A percentile compares a stretch with the other conserved stretches of the same genome.
phyloP scores from a whole-genome alignment of 2,113 vertebrate species.

The Galbula dea region DNA sequence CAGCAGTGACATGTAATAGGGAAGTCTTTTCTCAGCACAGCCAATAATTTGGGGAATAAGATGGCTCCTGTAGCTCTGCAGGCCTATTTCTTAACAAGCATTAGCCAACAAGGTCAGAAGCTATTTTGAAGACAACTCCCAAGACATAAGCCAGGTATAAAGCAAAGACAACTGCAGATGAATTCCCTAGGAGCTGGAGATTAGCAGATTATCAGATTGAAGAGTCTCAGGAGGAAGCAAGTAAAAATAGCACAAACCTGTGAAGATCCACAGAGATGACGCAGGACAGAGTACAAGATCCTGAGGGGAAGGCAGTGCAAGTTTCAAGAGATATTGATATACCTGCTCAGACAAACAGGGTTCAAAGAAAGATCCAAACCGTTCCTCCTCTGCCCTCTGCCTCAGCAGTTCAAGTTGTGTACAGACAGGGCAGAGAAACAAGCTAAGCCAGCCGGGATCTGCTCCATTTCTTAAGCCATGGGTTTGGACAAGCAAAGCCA shows the following conservation, averaged over 20 bases:
- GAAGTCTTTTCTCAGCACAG: background rate
- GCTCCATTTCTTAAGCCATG: fast-evolving
- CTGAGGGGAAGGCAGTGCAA: background rate
- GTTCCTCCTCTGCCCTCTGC: background rate
- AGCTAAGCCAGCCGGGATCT: background rate
- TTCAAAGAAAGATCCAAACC: background rate
- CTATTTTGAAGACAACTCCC: slow-evolving; percentile 22
- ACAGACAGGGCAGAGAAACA: background rate
- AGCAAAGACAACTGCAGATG: slow-evolving; percentile 1
- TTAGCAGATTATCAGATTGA: slow-evolving; percentile 62
- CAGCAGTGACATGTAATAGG: background rate
- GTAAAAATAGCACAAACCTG: background rate
- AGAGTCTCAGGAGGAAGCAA: background rate
- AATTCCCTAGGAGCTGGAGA: slow-evolving; percentile 5
- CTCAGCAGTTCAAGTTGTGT: background rate
- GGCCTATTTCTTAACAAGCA: background rate
- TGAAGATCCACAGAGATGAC: background rate
- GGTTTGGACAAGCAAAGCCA: background rate
- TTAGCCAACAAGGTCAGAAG: slow-evolving; percentile 46
- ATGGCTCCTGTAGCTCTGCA: background rate
- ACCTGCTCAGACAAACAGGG: background rate
- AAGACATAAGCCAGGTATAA: slow-evolving; percentile 39
- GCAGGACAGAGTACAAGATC: background rate
- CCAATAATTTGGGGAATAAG: background rate
- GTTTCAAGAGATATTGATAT: background rate